Evolutionary conservation across 2,113 vertebrate genomes (phyloP), one percentile per base, ranked within the genome.

Genomic region (Urocitellus parryii): DNA sequence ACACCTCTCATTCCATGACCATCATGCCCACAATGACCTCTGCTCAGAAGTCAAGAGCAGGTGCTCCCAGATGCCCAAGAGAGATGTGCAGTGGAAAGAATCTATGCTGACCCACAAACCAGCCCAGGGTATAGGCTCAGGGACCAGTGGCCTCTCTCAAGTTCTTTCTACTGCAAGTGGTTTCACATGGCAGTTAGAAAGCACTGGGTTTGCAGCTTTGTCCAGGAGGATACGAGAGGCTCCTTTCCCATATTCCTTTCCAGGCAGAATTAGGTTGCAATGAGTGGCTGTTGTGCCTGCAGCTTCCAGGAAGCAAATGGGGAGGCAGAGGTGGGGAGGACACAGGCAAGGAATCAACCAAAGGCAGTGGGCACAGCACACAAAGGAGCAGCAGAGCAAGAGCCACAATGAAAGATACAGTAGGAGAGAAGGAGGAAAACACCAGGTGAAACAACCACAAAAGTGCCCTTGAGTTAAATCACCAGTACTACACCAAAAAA

Each of bases 1-100:
- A 99, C 81, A 99, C 99, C 1, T 99, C 99, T 48, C 99, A 99
- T 97, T 99, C 99, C 88, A 99, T 99, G 98, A 99, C 99, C 48
- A 99, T 99, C 97, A 98, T 99, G n/a, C 98, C 99, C 0, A 97
- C 99, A 0, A 97, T 99, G 96, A 98, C 99, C n/a, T 99, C 99
- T 0, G 97, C 99, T 29, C 99, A 99, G 98, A 99, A 99, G 97
- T 98, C 99, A 92, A 98, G 98, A 99, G 91, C 13, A 98, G 99
- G 39, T 98, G 99, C 87, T 98, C 99, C 0, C 99, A 99, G 98
- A 98, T 99, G 79, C 99, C 99, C 58, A 99, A 99, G 98, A 99
- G 99, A 65, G 99, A 99, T 63, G 98, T 99, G 98, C 99, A 99
- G 89, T 98, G 99, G 92, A 98, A 99, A 0, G 99, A 99, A 56